Conservation (phyloP, 2,797 vertebrate genomes). For the Cuculus canorus region DNA sequence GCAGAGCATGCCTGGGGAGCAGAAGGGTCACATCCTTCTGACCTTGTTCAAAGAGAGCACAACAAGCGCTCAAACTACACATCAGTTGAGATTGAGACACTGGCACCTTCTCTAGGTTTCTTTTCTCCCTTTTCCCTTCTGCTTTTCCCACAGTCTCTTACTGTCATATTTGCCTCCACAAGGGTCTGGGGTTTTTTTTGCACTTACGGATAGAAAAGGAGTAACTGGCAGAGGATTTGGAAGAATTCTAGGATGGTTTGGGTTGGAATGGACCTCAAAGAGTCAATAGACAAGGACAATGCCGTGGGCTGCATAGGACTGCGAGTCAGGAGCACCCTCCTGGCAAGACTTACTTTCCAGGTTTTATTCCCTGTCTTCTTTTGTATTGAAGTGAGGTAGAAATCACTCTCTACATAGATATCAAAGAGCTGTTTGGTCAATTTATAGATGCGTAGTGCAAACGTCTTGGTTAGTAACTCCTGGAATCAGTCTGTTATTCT, state of each 20-base stretch:
- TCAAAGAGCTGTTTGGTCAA: background rate
- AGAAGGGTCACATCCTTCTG: background rate
- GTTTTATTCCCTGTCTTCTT: background rate
- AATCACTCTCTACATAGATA: background rate
- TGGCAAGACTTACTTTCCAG: background rate
- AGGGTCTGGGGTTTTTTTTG: background rate
- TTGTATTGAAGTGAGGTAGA: background rate
- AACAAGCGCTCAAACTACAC: background rate
- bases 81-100: background rate
- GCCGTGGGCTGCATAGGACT: background rate
- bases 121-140: background rate
- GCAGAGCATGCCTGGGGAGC: background rate
- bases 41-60: background rate
- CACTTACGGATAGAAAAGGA: background rate
- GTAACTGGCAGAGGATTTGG: background rate
- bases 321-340: background rate
- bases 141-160: background rate
- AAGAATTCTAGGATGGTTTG: background rate
- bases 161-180: background rate
- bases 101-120: background rate
- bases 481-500: background rate
- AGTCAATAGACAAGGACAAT: background rate
- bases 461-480: background rate
- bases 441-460: background rate
- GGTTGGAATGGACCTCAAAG: too few species aligned